phyloP scores from a whole-genome alignment of 2,888 invertebrate species.

The Boloria euphrosyne region DNA sequence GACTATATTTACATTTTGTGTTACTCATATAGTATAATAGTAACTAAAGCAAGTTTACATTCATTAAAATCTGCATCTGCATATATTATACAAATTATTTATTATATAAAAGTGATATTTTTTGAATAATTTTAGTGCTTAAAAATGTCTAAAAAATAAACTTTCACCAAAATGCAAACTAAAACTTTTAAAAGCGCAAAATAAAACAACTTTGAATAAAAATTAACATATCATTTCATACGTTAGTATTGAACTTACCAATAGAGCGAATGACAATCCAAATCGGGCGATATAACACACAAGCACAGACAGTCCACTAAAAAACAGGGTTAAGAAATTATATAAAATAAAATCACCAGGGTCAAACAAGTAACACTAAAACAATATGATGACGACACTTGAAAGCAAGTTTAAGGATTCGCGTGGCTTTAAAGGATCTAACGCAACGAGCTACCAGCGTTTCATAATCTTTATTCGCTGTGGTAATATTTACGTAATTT shows the following conservation, averaged over 20 bases:
- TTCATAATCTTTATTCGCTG: conserved; percentile 74
- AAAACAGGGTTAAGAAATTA: conserved; percentile 64
- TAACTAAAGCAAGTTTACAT: no score
- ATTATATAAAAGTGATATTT: no score
- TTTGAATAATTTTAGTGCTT: no score
- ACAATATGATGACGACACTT: conserved; percentile 56
- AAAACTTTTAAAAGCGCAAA: no score
- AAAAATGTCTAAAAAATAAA: no score
- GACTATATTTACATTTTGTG: no score
- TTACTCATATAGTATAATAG: no score
- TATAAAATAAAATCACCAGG: conserved; percentile 75
- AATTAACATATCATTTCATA: neutral
- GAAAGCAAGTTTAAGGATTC: conserved; percentile 47
- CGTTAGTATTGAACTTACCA: conserved; percentile 58
- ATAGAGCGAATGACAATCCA: conserved; percentile 71
- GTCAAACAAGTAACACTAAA: conserved; percentile 70
- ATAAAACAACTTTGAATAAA: neutral
- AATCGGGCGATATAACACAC: conserved; percentile 66
- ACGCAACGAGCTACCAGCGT: conserved; percentile 26
- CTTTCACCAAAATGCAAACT: no score
- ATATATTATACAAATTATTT: no score
- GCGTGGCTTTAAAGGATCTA: conserved; percentile 10
- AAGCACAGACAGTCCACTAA: conserved; percentile 71
- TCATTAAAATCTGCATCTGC: no score
- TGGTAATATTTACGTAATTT: conserved; percentile 82